Evolutionary conservation across 2,797 vertebrate species (phyloP), one percentile per base, ranked within the genome.

Genomic region (Semaprochilodus insignis): DNA sequence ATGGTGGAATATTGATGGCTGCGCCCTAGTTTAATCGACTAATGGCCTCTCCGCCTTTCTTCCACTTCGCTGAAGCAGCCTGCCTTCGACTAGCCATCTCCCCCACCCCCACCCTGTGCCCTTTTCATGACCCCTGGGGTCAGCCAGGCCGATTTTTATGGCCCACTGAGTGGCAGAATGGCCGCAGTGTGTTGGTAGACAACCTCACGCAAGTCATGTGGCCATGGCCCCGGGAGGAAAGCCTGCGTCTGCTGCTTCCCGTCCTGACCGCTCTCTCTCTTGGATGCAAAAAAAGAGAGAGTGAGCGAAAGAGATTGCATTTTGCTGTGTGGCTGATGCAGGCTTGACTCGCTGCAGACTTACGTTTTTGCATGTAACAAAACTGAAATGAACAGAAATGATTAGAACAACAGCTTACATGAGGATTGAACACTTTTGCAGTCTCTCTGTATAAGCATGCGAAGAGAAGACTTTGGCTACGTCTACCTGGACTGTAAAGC

Each of bases 1-100:
- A 93, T 88, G 79, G 90, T 83, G 83, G 88, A 91, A 91, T 94
- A 95, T 94, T 91, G 94, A 95, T 93, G 93, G 92, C 90, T 91
- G 91, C 88, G 77, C 92, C 91, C 90, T 82, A 87, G 90, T 92
- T 94, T 94, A 95, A 95, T 95, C 93, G 92, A 92, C 94, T 95
- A 95, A 95, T 95, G 93, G 94, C 92, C 89, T 94, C 91, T 84
- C 87, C 90, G 88, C 89, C 91, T 93, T 91, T 88, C 86, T 90
- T 91, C 79, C 81, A 88, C 90, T 88, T 83, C 82, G 91, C 88
- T 91, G 91, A 92, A 91, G 90, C 90, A 91, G 74, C 90, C 93
- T 88, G 91, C 90, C 82, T 80, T 85, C 86, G 71, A 88, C 85
- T 90, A 87, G 91, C 88, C 85, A 67, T 87, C 86, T 87, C 89